Evolutionary conservation across 2,113 vertebrate species (phyloP), one percentile per base, ranked within the genome.

Genomic region (Cervus canadensis): DNA sequence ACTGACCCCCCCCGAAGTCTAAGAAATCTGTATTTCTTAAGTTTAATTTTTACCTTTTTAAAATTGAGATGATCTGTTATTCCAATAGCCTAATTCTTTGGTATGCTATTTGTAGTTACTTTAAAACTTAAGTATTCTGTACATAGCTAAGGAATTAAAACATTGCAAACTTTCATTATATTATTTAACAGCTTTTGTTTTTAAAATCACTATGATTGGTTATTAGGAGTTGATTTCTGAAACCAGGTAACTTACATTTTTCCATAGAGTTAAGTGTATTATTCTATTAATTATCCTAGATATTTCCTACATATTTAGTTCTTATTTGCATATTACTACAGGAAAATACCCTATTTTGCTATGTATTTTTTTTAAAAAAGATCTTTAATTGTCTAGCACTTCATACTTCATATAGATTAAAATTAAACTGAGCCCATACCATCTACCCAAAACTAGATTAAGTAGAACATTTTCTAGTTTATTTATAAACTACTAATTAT

Each of bases 121-220:
- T 81, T 54, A 91, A 91, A 93, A 93, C 40, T 79, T 91, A 93
- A 85, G 23, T 52, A 93, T 96, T 97, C 56, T 88, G 57, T 40
- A 30, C 12, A 52, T 6, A 91, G 26, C 48, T 94, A 90, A 95
- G 57, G 60, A 96, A 93, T 91, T 79, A 95, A 94, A 94, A 71
- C 45, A 91, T 48, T 71, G 45, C 21, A n/a, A 48, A 95, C 26
- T 86, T 79, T 56, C 54, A 23, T 67, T 30, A 21, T 74, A 78
- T n/a, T 90, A 62, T 91, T 88, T 91, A 93, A 85, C 64, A 62
- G 48, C 50, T 81, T 93, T 91, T 93, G 76, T 56, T 94, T 95
- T 95, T 95, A 95, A 92, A 84, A 71, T 92, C 71, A 95, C 28
- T 82, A 67, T 4, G 76, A 79, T 50, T 91, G 57, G 28, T 33